A percentile compares a stretch with the other conserved stretches of the same genome.
These are phyloP conservation scores for Strigamia crassipes DNA, from an alignment of 2,888 invertebrate genomes.

Conservation along the genomic window DNA sequence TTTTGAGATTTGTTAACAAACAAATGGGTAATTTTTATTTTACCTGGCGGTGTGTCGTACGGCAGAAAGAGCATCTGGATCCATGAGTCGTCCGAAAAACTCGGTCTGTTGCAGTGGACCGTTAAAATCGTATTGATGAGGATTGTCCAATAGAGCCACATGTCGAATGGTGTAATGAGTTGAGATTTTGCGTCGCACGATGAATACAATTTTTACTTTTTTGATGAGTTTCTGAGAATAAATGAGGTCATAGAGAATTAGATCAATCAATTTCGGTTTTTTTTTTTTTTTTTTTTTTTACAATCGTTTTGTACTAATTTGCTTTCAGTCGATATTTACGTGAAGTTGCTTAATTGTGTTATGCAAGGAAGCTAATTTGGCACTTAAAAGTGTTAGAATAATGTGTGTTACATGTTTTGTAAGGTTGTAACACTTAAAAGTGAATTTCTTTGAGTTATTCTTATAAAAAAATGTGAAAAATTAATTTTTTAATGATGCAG, in stretches of 20 bases:
- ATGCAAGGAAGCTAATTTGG: no score
- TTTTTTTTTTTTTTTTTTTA: not conserved
- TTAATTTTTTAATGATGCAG: no score
- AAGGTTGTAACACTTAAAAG: no score
- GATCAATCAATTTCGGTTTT: slow-evolving; percentile 14
- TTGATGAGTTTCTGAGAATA: not conserved
- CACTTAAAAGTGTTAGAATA: not conserved
- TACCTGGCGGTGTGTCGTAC: slow-evolving; percentile 43
- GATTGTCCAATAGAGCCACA: not conserved
- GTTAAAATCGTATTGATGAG: not conserved
- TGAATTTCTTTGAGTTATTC: no score
- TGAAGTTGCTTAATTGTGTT: not conserved
- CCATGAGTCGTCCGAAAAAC: not conserved
- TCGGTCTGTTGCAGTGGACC: slow-evolving; percentile 1
- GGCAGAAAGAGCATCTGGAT: slow-evolving; percentile 43
- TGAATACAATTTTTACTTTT: not conserved
- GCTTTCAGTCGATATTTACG: not conserved
- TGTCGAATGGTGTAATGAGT: not conserved
- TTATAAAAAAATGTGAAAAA: no score
- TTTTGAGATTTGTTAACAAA: not conserved
- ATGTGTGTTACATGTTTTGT: not conserved
- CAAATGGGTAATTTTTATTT: not conserved
- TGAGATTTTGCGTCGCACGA: not conserved
- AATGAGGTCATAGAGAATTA: slow-evolving; percentile 28
- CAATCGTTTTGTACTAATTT: not conserved